phyloP scores from a whole-genome alignment of 2,113 vertebrate genomes.

The Daboia siamensis region DNA sequence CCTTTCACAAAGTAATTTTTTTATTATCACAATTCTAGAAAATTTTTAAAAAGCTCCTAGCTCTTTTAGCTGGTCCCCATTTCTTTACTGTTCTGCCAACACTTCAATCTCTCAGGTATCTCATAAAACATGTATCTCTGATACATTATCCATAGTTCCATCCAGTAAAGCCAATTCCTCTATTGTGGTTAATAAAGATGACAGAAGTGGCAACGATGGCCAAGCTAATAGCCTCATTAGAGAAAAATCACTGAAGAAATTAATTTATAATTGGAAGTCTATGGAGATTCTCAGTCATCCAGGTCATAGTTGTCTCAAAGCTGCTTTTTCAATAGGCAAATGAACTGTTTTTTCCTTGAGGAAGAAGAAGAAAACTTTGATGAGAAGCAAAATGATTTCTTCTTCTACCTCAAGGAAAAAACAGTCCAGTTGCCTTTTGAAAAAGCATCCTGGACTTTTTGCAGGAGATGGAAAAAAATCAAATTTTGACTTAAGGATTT shows the following conservation, averaged over 20 bases:
- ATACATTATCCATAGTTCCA: background rate
- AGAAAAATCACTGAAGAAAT: background rate
- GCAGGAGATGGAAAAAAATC: background rate
- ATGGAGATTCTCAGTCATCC: background rate
- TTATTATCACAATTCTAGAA: slow-evolving; percentile 3
- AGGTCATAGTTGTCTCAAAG: too few species aligned
- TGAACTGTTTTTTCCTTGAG: too few species aligned
- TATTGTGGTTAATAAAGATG: background rate
- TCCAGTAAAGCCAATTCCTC: background rate
- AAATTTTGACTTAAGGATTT: background rate
- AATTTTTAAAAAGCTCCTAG: background rate
- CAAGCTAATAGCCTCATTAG: background rate
- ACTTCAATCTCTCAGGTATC: background rate
- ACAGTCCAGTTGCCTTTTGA: background rate
- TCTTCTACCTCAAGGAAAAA: too few species aligned
- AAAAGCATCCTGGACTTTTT: background rate
- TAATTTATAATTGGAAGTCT: background rate
- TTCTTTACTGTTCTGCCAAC: slow-evolving; percentile 8
- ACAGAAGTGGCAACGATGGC: background rate
- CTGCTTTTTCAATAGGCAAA: too few species aligned
- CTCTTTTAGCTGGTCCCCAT: background rate
- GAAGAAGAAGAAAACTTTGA: too few species aligned
- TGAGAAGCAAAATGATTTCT: too few species aligned
- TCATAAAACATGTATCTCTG: slow-evolving; percentile 14
- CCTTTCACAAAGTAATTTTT: background rate